A percentile compares a stretch with the other conserved stretches of the same genome.
Conservation (phyloP, 2,113 vertebrate species). For the Chloropsis hardwickii region DNA sequence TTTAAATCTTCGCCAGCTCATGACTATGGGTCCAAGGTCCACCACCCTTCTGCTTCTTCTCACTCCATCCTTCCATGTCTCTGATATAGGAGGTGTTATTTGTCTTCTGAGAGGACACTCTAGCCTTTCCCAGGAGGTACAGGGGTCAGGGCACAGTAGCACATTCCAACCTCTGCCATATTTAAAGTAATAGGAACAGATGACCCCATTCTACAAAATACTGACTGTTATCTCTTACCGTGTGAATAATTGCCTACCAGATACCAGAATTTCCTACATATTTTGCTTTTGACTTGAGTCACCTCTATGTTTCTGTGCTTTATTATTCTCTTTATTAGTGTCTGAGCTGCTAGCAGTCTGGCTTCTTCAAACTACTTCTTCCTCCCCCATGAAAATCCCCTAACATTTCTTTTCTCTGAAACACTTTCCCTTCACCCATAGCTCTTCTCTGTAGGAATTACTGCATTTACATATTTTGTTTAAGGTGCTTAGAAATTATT, state of each 20-base stretch:
- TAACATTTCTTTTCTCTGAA: background rate
- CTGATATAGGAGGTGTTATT: background rate
- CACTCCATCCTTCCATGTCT: background rate
- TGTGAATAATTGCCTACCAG: background rate
- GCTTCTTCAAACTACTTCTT: background rate
- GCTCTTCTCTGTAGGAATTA: background rate
- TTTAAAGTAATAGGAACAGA: background rate
- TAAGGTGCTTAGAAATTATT: constrained; percentile 56
- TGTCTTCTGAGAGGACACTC: background rate
- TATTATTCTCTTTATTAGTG: background rate
- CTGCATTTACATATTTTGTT: constrained; percentile 29
- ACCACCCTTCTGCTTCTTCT: background rate
- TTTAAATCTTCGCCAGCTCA: background rate
- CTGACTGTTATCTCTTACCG: background rate
- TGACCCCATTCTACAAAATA: background rate
- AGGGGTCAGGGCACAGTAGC: background rate
- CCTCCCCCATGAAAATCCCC: background rate
- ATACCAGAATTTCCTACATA: background rate
- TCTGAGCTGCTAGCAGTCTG: background rate
- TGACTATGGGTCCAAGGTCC: background rate
- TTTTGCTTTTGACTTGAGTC: background rate
- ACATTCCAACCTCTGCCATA: background rate
- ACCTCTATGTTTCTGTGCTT: background rate
- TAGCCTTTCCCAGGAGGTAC: background rate
- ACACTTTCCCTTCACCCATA: background rate